These are phyloP conservation scores for Drosophila nigrodunni DNA, from an alignment of 1,140 invertebrate species.

Conservation along the genomic window DNA sequence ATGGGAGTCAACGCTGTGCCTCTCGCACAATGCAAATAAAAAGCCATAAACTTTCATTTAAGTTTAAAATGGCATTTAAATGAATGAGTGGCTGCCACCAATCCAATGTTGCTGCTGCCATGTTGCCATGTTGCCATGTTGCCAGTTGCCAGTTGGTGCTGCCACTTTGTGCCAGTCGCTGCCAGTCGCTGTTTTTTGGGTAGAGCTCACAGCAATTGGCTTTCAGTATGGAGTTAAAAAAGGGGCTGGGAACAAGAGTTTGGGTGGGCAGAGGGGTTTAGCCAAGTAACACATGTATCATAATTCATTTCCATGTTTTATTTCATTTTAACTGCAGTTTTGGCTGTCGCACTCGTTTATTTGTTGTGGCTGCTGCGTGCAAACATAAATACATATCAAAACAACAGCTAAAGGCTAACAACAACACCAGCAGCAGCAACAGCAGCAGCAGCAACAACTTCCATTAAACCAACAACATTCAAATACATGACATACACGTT, in stretches of 20 bases:
- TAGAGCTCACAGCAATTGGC: slow-evolving; percentile 15
- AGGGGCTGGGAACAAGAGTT: background rate
- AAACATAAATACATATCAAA: slow-evolving; percentile 73
- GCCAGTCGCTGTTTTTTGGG: slow-evolving; percentile 16
- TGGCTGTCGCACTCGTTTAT: slow-evolving; percentile 54
- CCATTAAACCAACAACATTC: slow-evolving; percentile 33
- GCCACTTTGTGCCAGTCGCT: slow-evolving; percentile 20
- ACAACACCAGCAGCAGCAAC: slow-evolving; percentile 34
- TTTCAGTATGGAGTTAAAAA: background rate
- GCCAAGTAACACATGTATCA: slow-evolving; percentile 79
- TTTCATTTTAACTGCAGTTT: slow-evolving; percentile 66
- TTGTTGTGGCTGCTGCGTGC: slow-evolving; percentile 69
- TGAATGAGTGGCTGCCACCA: slow-evolving; percentile 72
- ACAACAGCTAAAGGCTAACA: slow-evolving; percentile 38
- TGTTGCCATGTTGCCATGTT: slow-evolving; percentile 1
- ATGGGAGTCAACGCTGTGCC: slow-evolving; percentile 5
- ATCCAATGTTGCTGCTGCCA: slow-evolving; percentile 25
- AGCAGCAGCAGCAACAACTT: slow-evolving; percentile 8
- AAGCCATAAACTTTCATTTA: slow-evolving; percentile 84
- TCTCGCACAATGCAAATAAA: slow-evolving; percentile 75
- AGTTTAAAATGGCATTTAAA: slow-evolving; percentile 84
- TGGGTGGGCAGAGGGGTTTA: background rate
- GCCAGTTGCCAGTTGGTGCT: slow-evolving; percentile 5
- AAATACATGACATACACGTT: slow-evolving; percentile 28
- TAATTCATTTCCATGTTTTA: slow-evolving; percentile 83